These are phyloP conservation scores for Ennomos quercinarius DNA, from an alignment of 2,888 invertebrate species.

Conservation along the genomic window DNA sequence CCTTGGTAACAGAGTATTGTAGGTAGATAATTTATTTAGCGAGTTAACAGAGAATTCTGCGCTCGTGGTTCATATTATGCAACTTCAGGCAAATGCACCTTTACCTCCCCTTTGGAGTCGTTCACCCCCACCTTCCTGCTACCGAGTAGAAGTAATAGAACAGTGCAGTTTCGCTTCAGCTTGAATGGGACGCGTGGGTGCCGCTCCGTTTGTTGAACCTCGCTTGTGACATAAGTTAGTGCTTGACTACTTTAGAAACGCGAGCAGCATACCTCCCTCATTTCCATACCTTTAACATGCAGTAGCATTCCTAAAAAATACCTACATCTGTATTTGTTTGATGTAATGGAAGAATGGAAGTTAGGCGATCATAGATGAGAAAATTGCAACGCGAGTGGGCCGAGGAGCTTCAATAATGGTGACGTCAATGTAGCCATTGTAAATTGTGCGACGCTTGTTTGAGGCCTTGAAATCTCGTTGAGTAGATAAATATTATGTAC, in stretches of 20 bases:
- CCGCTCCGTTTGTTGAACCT: conserved; percentile 52
- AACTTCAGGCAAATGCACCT: conserved; percentile 63
- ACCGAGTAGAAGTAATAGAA: conserved; percentile 49
- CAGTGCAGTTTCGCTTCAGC: conserved; percentile 66
- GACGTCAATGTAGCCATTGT: conserved; percentile 53
- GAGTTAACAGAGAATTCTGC: conserved; percentile 42
- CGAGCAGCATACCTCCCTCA: conserved; percentile 25
- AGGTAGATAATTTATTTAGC: conserved; percentile 35
- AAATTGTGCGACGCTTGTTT: conserved; percentile 21
- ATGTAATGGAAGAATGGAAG: conserved; percentile 22
- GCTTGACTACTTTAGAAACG: conserved; percentile 12
- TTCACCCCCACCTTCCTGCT: conserved; percentile 66
- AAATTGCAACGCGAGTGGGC: conserved; percentile 48
- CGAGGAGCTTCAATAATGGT: conserved; percentile 58
- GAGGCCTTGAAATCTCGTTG: conserved; percentile 46
- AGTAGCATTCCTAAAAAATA: conserved; percentile 8
- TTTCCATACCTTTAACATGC: conserved; percentile 26
- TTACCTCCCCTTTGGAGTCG: conserved; percentile 56
- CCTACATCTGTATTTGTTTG: conserved; percentile 14
- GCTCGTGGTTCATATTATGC: conserved; percentile 72
- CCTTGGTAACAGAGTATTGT: not conserved
- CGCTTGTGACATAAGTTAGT: conserved; percentile 42
- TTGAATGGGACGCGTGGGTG: conserved; percentile 69
- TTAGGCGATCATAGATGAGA: conserved; percentile 40
- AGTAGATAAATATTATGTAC: conserved; percentile 9